Conservation (phyloP, 2,797 vertebrate species). For the Macropus fuliginosus region DNA sequence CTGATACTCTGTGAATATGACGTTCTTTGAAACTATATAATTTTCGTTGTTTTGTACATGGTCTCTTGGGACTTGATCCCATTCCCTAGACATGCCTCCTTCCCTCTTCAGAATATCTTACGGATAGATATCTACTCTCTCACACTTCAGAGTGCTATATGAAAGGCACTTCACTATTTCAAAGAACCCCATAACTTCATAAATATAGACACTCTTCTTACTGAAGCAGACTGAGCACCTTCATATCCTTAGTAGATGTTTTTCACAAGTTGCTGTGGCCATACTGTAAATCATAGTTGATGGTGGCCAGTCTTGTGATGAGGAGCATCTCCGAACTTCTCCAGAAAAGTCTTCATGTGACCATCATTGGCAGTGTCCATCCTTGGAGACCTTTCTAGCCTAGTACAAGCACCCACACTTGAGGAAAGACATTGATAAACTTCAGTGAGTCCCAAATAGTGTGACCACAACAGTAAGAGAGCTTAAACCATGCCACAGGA, state of each 20-base stretch:
- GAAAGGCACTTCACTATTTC: not conserved
- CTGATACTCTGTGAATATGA: conserved; percentile 6
- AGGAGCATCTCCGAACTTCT: not conserved
- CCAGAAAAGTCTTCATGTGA: not conserved
- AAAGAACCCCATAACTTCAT: not conserved
- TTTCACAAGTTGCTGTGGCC: not conserved
- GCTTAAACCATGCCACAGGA: not conserved
- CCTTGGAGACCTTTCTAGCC: not conserved
- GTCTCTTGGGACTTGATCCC: not conserved
- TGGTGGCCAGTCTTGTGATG: not conserved
- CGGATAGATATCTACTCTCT: not conserved
- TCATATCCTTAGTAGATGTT: not conserved
- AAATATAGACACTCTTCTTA: not conserved
- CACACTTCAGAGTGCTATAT: not conserved
- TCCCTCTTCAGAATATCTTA: not conserved
- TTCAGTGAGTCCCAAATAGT: not conserved
- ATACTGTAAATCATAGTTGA: not conserved
- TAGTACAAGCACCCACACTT: not conserved
- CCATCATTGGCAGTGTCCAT: not conserved
- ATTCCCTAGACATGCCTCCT: not conserved
- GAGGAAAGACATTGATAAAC: not conserved
- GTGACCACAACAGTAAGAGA: not conserved
- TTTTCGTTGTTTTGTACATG: not conserved
- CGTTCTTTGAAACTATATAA: not conserved
- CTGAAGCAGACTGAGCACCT: not conserved